Percentiles rank a stretch among this genome's conserved stretches.
Evolutionary conservation across 2,113 vertebrate species (phyloP).

Genomic region (Hylia prasina): DNA sequence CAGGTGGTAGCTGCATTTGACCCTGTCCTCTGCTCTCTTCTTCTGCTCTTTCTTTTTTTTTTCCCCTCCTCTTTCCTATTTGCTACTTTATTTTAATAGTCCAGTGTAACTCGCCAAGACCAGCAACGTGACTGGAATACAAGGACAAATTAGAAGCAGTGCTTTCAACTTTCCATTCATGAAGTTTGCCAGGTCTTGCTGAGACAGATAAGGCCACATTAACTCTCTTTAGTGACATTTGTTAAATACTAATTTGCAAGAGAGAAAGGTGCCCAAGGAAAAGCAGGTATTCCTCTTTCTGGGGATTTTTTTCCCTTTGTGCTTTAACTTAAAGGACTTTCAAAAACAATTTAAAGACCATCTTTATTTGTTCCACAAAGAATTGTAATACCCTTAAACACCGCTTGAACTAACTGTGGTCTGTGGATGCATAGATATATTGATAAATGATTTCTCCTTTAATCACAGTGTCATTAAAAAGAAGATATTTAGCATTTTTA

Average conservation of each 20-base stretch:
- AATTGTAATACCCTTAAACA: background rate
- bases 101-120: background rate
- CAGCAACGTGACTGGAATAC: background rate
- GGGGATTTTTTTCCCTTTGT: background rate
- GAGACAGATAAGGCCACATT: background rate
- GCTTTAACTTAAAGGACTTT: background rate
- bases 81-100: conserved; percentile 19
- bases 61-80: background rate
- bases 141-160: background rate
- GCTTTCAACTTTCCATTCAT: background rate
- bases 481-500: background rate
- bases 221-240: background rate
- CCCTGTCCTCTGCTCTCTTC: background rate
- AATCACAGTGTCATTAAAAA: background rate
- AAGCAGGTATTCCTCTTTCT: background rate
- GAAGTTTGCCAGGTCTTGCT: conserved; percentile 9
- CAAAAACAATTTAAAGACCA: background rate
- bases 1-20: background rate
- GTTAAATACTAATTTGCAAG: background rate
- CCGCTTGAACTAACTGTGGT: background rate
- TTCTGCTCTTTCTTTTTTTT: background rate
- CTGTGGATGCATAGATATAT: background rate
- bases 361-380: background rate
- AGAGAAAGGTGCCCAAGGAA: background rate
- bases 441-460: background rate